Percentiles rank a stretch among this genome's conserved stretches.
Conservation (phyloP, 2,797 vertebrate species). For the Crotalus adamanteus region DNA sequence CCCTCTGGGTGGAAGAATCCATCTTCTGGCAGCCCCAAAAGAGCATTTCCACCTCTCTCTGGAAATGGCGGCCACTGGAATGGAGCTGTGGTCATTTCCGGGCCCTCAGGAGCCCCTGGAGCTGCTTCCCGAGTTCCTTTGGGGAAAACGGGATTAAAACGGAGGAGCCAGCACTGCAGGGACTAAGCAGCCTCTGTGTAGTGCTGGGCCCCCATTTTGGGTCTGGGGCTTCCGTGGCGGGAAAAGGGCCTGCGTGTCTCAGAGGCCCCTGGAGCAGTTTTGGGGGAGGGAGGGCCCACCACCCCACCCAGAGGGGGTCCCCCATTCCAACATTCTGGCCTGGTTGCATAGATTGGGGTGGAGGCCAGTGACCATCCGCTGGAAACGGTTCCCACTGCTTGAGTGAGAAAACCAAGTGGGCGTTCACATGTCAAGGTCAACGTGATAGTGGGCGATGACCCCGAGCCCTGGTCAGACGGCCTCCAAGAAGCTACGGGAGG, state of each 20-base stretch:
- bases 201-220: not conserved
- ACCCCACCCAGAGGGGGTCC: not conserved
- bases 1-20: not conserved
- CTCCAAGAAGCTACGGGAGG: not conserved
- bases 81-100: not conserved
- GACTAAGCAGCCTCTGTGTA: not conserved
- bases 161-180: not conserved
- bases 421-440: rapidly evolving
- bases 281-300: too few species aligned
- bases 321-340: not conserved
- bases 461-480: not conserved
- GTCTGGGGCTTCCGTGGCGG: not conserved
- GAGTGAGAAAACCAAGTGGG: not conserved
- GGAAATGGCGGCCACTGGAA: not conserved
- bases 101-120: not conserved
- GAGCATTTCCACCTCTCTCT: not conserved
- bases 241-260: not conserved
- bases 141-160: not conserved
- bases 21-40: not conserved
- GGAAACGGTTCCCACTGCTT: not conserved
- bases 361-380: not conserved
- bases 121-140: not conserved
- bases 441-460: not conserved
- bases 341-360: not conserved
- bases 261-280: not conserved